These are phyloP conservation scores for Thermophis baileyi DNA, from an alignment of 2,113 vertebrate species.

Conservation along the genomic window DNA sequence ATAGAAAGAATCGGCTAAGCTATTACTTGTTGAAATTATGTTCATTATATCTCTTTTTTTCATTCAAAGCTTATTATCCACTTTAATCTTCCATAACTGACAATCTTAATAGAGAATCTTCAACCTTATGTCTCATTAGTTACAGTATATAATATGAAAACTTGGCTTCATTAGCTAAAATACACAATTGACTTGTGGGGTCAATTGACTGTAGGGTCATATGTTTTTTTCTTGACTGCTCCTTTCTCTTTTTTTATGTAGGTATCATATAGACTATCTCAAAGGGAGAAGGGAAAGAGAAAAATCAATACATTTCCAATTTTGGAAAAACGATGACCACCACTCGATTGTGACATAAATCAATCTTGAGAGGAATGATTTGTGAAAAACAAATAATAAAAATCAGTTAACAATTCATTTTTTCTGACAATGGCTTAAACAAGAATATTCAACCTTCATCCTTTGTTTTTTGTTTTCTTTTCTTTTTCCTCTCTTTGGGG, in stretches of 20 bases:
- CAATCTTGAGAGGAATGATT: background rate
- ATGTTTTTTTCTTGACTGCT: background rate
- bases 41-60: background rate
- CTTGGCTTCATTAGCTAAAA: background rate
- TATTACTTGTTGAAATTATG: background rate
- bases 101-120: background rate
- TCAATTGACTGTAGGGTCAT: too few species aligned
- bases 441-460: background rate
- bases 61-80: background rate
- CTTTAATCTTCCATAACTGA: background rate
- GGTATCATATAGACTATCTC: background rate
- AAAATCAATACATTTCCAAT: background rate
- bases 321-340: background rate
- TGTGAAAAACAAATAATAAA: background rate
- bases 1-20: background rate
- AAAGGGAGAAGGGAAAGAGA: background rate
- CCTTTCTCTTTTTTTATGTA: background rate
- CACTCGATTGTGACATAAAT: background rate
- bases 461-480: background rate
- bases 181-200: background rate
- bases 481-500: background rate
- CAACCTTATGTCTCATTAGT: background rate
- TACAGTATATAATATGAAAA: background rate
- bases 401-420: background rate
- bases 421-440: background rate